Percentiles rank a stretch among this genome's conserved stretches.
Conservation (phyloP, 1,140 invertebrate genomes). For the Cyrtorhinus lividipennis region DNA sequence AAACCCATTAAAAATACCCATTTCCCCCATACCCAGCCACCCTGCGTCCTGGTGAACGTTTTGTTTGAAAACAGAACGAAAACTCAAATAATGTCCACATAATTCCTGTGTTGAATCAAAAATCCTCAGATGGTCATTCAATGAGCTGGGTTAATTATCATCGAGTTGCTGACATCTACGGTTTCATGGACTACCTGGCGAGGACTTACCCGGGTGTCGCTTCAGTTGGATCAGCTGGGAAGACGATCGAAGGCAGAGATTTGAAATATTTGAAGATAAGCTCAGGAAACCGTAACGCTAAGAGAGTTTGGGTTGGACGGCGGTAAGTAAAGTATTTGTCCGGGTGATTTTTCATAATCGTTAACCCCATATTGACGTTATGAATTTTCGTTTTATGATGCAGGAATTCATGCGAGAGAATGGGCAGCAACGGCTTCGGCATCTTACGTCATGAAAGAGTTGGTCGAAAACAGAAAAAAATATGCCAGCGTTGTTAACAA, state of each 20-base stretch:
- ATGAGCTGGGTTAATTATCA: constrained; percentile 73
- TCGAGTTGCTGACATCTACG: constrained; percentile 37
- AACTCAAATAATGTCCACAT: background rate
- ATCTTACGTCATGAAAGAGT: constrained; percentile 50
- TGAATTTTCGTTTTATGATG: constrained; percentile 26
- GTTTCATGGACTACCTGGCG: constrained; percentile 43
- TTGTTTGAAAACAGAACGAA: too few relatives aligned
- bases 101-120: background rate
- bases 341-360: background rate
- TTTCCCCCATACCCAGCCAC: too few relatives aligned
- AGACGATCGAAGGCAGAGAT: constrained; percentile 55
- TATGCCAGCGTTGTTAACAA: constrained; percentile 51
- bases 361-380: background rate
- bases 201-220: constrained; percentile 51
- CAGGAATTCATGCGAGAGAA: constrained; percentile 54
- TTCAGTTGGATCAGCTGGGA: constrained; percentile 53
- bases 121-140: constrained; percentile 40
- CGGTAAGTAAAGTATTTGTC: constrained; percentile 34
- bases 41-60: too few relatives aligned
- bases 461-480: constrained; percentile 55
- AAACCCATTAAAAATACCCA: too few relatives aligned
- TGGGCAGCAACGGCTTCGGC: constrained; percentile 63
- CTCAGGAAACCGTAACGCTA: constrained; percentile 31
- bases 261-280: constrained; percentile 50
- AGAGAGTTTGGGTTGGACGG: constrained; percentile 44